Percentiles rank a stretch among this genome's conserved stretches.
Evolutionary conservation across 2,113 vertebrate species (phyloP).

Genomic region (Syngnathus scovelli): DNA sequence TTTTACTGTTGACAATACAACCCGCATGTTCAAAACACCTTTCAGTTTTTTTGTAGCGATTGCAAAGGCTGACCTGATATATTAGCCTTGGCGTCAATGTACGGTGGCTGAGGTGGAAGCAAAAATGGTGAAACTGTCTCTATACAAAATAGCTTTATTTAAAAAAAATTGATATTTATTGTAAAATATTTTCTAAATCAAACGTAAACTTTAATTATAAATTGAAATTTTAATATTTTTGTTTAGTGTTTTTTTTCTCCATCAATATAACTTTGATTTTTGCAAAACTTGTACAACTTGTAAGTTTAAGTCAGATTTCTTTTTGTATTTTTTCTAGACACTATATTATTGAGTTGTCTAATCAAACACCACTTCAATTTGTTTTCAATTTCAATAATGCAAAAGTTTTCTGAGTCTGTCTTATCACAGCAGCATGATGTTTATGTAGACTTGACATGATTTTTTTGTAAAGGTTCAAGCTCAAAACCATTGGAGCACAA

Average conservation of each 20-base stretch:
- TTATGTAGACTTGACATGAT: not conserved
- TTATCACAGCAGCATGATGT: not conserved
- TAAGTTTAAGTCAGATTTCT: no score
- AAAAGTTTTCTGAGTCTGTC: not conserved
- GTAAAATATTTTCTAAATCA: no score
- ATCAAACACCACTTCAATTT: not conserved
- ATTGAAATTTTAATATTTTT: no score
- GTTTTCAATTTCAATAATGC: not conserved
- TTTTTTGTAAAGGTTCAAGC: not conserved
- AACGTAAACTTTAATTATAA: no score
- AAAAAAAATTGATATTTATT: no score
- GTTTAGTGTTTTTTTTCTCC: no score
- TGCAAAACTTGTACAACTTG: no score
- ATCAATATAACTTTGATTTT: no score
- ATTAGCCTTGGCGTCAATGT: not conserved
- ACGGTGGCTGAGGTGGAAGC: not conserved
- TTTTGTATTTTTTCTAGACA: not conserved
- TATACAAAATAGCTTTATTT: no score
- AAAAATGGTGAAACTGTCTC: no score
- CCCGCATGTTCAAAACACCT: no score
- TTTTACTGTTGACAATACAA: not conserved
- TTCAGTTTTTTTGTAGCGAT: not conserved
- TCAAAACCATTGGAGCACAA: not conserved
- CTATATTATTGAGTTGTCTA: not conserved
- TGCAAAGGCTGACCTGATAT: not conserved